Evolutionary conservation across 2,888 invertebrate genomes (phyloP), one percentile per base, ranked within the genome.

Genomic region (Meiosimyza decipiens): DNA sequence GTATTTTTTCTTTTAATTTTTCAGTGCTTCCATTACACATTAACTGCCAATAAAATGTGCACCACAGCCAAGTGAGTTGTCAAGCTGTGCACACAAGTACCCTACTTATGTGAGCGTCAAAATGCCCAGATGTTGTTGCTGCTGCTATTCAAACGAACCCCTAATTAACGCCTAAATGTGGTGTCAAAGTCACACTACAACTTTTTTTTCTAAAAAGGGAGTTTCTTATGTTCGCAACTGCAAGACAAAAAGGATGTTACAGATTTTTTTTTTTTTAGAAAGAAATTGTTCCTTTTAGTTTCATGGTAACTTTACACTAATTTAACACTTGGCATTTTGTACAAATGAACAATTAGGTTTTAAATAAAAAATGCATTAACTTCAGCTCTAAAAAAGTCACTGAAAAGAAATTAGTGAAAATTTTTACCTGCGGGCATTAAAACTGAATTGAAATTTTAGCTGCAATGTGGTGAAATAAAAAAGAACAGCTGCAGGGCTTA

Each of bases 71-170:
- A 59, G 51, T 51, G 69, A 60, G 50, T 69, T 12, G 28, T 75
- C 76, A 74, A 75, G 75, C 75, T 76, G 76, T 72, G 77, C 75
- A 74, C 75, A 76, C 76, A 77, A 76, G 75, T 76, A 75, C 71
- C 70, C 62, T 69, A 63, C 40, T 64, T 15, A 55, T 16, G 16
- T 12, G 16, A 66, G 51, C 18, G 28, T 18, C 4, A 15, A 15
- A 18, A 11, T 18, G 52, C 50, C 47, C 55, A 57, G 16, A 16
- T 22, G 55, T 40, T 55, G n/a, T 28, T 33, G 18, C 15, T 18
- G 22, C 2, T 63, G 9, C 59, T 59, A 68, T 68, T 69, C 60
- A 70, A 70, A 54, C 68, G 74, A 75, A 73, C 72, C 74, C 76
- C 78, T 77, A 77, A 77, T 76, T 75, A 74, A 72, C 73, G 74